Percentiles rank a stretch among this genome's conserved stretches.
Conservation (phyloP, 2,797 vertebrate genomes). For the Craterocephalus amniculus region DNA sequence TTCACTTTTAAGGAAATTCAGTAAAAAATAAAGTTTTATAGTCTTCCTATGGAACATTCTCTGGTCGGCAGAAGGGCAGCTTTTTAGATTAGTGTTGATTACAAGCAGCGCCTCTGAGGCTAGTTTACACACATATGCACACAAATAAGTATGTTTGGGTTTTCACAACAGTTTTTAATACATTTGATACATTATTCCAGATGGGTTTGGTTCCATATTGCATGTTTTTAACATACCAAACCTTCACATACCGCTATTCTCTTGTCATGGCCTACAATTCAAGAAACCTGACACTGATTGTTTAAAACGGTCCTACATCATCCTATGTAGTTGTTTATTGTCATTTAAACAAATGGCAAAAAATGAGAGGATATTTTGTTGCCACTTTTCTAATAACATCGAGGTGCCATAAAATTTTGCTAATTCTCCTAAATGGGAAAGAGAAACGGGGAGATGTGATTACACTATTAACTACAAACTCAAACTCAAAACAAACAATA, state of each 20-base stretch:
- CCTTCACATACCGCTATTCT: not conserved
- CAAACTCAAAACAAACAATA: not conserved
- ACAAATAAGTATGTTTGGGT: not conserved
- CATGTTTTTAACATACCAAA: not conserved
- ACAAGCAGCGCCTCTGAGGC: too few species aligned
- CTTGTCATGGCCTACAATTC: not conserved
- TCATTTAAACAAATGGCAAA: not conserved
- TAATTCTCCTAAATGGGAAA: not conserved
- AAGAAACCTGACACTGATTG: not conserved
- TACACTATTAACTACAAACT: not conserved
- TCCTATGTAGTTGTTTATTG: not conserved
- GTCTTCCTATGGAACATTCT: too few species aligned
- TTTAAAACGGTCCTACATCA: not conserved
- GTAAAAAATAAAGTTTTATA: not conserved
- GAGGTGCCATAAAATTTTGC: not conserved
- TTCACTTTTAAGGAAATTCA: not conserved
- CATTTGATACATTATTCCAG: not conserved
- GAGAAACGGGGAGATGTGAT: not conserved
- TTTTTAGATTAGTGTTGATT: too few species aligned
- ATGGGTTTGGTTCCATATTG: not conserved
- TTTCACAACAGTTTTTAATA: not conserved
- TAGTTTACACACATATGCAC: too few species aligned
- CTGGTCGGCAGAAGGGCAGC: not conserved
- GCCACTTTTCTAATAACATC: not conserved
- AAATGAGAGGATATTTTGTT: not conserved